Percentiles rank a stretch among this genome's conserved stretches.
phyloP scores from a whole-genome alignment of 2,797 vertebrate genomes.

The Ctenosaura bakeri region DNA sequence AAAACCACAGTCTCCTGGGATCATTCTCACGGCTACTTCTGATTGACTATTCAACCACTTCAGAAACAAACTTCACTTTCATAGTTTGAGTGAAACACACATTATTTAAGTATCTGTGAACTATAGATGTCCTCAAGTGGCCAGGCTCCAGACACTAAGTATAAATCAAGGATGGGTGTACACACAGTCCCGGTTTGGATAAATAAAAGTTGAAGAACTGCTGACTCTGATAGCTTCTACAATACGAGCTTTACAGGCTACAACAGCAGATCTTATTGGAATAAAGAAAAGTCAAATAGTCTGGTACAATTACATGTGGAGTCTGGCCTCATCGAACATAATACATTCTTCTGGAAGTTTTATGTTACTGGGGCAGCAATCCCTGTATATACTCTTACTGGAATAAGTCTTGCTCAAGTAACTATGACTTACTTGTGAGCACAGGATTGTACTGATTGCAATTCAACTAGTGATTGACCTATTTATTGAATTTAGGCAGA shows the following conservation, averaged over 20 bases:
- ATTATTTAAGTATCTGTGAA: background rate
- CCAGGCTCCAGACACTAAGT: too few species aligned
- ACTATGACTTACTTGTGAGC: background rate
- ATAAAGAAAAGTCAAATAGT: background rate
- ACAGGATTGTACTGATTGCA: background rate
- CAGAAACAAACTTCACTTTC: background rate
- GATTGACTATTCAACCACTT: background rate
- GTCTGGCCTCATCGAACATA: background rate
- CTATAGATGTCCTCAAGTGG: background rate
- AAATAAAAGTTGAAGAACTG: background rate
- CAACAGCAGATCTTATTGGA: background rate
- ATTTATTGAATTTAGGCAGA: background rate
- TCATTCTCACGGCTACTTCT: background rate
- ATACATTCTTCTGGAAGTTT: background rate
- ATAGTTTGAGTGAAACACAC: background rate
- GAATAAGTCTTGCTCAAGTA: background rate
- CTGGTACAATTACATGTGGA: background rate
- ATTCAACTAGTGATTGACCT: background rate
- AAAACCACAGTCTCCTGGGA: background rate
- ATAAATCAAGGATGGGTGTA: background rate
- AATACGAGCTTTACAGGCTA: background rate
- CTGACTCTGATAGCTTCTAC: background rate
- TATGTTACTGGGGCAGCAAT: too few species aligned
- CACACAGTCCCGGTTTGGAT: background rate
- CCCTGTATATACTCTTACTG: background rate